Percentiles rank a stretch among this genome's conserved stretches.
phyloP scores from a whole-genome alignment of 2,888 invertebrate genomes.

The Pandemis corylana region DNA sequence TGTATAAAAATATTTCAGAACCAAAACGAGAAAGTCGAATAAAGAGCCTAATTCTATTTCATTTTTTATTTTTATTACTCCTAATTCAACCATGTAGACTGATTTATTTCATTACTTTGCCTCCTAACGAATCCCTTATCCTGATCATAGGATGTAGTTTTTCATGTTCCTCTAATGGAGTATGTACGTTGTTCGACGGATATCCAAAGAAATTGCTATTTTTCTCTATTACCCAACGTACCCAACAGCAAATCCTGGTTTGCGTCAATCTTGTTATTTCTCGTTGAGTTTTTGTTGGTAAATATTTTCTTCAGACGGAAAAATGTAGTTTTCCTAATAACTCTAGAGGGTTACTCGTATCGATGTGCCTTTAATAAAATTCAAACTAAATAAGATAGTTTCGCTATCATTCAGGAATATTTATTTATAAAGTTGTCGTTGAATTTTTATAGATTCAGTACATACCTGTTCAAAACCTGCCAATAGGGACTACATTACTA shows the following conservation, averaged over 20 bases:
- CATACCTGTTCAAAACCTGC: too few relatives aligned
- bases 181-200: neutral
- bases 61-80: too few relatives aligned
- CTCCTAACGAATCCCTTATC: neutral
- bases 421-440: too few relatives aligned
- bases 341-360: neutral
- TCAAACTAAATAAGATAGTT: too few relatives aligned
- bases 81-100: neutral
- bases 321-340: constrained; percentile 1
- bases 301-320: constrained; percentile 1
- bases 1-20: too few relatives aligned
- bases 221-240: neutral
- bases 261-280: constrained; percentile 25
- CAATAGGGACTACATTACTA: too few relatives aligned
- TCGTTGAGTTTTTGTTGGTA: constrained; percentile 13
- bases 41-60: too few relatives aligned
- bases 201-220: constrained; percentile 19
- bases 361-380: neutral
- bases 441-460: too few relatives aligned
- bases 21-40: too few relatives aligned
- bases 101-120: neutral
- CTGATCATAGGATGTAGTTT: neutral
- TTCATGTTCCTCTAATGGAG: constrained; percentile 9
- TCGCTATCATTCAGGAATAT: too few relatives aligned
- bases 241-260: constrained; percentile 9